Evolutionary conservation across 2,888 invertebrate species (phyloP).

Genomic region (Bugulina stolonifera): DNA sequence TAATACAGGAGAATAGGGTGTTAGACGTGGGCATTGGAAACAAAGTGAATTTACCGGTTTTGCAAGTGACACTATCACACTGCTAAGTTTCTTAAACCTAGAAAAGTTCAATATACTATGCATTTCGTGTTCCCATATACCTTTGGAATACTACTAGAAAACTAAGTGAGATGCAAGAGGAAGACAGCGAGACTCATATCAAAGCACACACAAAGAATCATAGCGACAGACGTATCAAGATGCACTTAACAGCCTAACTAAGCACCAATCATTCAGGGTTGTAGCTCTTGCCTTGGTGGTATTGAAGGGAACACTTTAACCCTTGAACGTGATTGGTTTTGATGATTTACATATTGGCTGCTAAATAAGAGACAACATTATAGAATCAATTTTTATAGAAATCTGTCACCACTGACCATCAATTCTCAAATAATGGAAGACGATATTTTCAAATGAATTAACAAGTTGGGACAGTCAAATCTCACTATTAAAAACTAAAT

Average conservation of each 20-base stretch:
- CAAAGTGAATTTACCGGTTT: not conserved
- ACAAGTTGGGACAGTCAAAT: too few relatives aligned
- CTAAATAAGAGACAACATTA: not conserved
- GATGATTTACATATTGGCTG: constrained; percentile 24
- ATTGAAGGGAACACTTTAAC: constrained; percentile 13
- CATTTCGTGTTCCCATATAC: too few relatives aligned
- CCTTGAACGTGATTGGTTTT: constrained; percentile 5
- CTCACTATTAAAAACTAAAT: too few relatives aligned
- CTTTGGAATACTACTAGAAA: too few relatives aligned
- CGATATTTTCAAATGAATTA: too few relatives aligned
- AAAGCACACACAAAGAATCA: not conserved
- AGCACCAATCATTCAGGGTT: not conserved
- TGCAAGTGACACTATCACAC: not conserved
- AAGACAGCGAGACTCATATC: not conserved
- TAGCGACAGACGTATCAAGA: not conserved
- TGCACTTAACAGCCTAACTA: not conserved
- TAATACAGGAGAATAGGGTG: too few relatives aligned
- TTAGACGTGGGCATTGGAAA: too few relatives aligned
- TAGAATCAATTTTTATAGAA: too few relatives aligned
- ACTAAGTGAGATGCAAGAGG: too few relatives aligned
- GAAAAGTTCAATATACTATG: not conserved
- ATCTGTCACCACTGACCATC: too few relatives aligned
- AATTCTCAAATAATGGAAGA: too few relatives aligned
- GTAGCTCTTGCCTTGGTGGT: constrained; percentile 24
- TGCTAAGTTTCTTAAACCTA: not conserved